phyloP scores from a whole-genome alignment of 2,113 vertebrate genomes.

The Boleophthalmus pectinirostris region DNA sequence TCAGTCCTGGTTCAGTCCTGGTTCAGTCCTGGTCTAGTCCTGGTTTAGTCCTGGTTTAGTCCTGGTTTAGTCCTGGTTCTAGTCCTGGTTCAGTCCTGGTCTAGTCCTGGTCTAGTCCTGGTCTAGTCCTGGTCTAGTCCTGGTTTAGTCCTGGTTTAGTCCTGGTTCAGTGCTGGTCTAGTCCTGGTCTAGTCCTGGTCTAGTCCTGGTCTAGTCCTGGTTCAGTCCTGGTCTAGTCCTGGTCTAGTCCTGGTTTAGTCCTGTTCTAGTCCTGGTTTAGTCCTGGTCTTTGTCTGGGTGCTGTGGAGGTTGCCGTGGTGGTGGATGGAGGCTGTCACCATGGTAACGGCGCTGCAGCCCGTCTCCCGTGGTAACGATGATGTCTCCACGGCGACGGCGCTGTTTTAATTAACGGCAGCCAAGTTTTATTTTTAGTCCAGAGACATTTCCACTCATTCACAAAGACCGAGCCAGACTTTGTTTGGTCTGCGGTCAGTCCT shows the following conservation, averaged over 20 bases:
- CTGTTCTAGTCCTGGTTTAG: neutral
- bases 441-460: neutral
- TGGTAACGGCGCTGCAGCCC: conserved; percentile 76
- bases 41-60: no score
- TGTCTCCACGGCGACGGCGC: conserved; percentile 30
- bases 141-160: no score
- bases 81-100: no score
- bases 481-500: neutral
- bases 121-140: no score
- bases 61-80: no score
- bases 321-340: conserved; percentile 75
- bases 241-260: conserved; percentile 1
- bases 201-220: no score
- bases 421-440: conserved; percentile 74
- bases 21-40: no score
- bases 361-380: conserved; percentile 77
- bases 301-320: conserved; percentile 26
- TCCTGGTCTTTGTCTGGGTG: conserved; percentile 37
- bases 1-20: no score
- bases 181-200: no score
- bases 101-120: no score
- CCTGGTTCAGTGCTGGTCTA: no score
- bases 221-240: no score
- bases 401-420: conserved; percentile 77
- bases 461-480: neutral